Percentiles rank a stretch among this genome's conserved stretches.
These are phyloP conservation scores for Alitta virens DNA, from an alignment of 2,888 invertebrate species.

Conservation along the genomic window DNA sequence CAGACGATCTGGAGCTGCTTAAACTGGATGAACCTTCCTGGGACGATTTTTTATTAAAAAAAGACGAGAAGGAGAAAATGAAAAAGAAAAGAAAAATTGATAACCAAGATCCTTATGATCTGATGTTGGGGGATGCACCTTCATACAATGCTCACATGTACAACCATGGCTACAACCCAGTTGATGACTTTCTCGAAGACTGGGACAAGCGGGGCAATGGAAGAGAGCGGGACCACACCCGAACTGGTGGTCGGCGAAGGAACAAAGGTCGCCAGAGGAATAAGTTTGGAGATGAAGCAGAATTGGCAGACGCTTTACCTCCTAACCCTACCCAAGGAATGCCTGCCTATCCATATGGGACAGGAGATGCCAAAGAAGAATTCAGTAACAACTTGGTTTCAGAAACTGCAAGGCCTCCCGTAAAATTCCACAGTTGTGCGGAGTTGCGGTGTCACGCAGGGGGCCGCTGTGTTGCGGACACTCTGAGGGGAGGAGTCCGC, in stretches of 20 bases:
- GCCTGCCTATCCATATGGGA: not conserved
- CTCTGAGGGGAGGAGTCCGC: slow-evolving; percentile 30
- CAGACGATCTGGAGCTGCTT: too few species aligned
- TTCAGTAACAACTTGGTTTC: slow-evolving; percentile 11
- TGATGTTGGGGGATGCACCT: slow-evolving; percentile 15
- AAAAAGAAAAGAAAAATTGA: not conserved
- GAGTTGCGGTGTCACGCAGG: slow-evolving; percentile 24
- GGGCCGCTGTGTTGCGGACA: slow-evolving; percentile 39
- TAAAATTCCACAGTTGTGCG: slow-evolving; percentile 17
- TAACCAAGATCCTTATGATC: slow-evolving; percentile 2
- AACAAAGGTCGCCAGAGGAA: slow-evolving; percentile 7
- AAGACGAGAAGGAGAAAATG: too few species aligned
- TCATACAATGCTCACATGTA: slow-evolving; percentile 1
- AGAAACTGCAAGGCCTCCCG: slow-evolving; percentile 5
- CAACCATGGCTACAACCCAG: not conserved
- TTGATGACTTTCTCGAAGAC: not conserved
- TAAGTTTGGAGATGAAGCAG: not conserved
- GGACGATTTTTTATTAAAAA: too few species aligned
- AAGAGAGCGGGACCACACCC: not conserved
- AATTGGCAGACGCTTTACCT: slow-evolving; percentile 2
- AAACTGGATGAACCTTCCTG: too few species aligned
- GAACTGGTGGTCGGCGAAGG: slow-evolving; percentile 3
- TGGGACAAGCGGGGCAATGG: not conserved
- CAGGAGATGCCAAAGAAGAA: slow-evolving; percentile 9
- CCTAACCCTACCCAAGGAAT: slow-evolving; percentile 4